A percentile compares a stretch with the other conserved stretches of the same genome.
Evolutionary conservation across 2,888 invertebrate species (phyloP).

Genomic region (Drosophila cyrtoloma): DNA sequence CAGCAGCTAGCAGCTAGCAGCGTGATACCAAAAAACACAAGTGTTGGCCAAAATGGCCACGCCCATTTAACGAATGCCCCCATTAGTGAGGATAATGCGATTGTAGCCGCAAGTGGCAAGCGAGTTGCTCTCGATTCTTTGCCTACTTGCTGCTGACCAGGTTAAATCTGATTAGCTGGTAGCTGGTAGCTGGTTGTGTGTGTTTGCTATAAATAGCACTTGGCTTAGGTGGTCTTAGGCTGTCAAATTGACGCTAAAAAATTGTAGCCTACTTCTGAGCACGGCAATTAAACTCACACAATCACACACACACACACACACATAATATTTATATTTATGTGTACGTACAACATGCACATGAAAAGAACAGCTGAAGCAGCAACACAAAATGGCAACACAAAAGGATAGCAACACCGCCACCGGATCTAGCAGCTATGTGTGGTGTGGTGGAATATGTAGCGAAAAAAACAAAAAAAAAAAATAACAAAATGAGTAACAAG

Average conservation of each 20-base stretch:
- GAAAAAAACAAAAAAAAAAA: slow-evolving; percentile 2
- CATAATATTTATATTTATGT: background rate
- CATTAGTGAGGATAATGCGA: slow-evolving; percentile 40
- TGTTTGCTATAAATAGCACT: slow-evolving; percentile 43
- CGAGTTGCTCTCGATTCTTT: slow-evolving; percentile 19
- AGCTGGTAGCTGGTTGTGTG: slow-evolving; percentile 6
- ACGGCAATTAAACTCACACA: slow-evolving; percentile 52
- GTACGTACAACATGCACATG: slow-evolving; percentile 21
- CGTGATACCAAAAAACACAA: slow-evolving; percentile 10
- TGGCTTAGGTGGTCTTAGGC: slow-evolving; percentile 27
- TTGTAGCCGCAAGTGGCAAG: slow-evolving; percentile 35
- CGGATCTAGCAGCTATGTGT: background rate
- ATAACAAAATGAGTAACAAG: slow-evolving; percentile 52
- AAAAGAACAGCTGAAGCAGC: slow-evolving; percentile 47
- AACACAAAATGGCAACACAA: slow-evolving; percentile 55
- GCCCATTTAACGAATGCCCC: slow-evolving; percentile 13
- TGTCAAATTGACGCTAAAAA: slow-evolving; percentile 53
- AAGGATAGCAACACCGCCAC: slow-evolving; percentile 14
- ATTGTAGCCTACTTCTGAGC: slow-evolving; percentile 56
- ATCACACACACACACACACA: background rate
- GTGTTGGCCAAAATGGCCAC: slow-evolving; percentile 30
- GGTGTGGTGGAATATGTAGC: slow-evolving; percentile 20
- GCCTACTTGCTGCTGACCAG: slow-evolving; percentile 29
- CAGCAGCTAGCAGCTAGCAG: slow-evolving; percentile 23
- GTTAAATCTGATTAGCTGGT: slow-evolving; percentile 50